Percentiles rank a stretch among this genome's conserved stretches.
Evolutionary conservation across 2,888 invertebrate species (phyloP).

Genomic region (Orchestes rusci): DNA sequence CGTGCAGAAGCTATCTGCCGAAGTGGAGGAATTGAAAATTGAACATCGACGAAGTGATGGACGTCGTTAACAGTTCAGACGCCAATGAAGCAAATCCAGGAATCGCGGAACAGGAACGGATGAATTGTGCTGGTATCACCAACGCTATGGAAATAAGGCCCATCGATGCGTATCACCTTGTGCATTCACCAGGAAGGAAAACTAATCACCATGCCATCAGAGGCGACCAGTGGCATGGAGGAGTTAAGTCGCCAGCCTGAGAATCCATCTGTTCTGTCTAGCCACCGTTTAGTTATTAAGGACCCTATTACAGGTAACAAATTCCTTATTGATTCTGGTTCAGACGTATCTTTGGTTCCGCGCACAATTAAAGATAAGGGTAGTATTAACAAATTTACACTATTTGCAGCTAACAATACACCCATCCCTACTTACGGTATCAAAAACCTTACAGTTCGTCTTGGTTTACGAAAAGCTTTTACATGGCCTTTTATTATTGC

Average conservation of each 20-base stretch:
- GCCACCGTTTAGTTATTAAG: neutral
- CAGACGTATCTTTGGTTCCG: conserved; percentile 1
- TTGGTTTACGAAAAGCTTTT: neutral
- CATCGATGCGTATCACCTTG: neutral
- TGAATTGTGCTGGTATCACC: conserved; percentile 1
- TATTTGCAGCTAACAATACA: neutral
- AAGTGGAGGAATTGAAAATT: neutral
- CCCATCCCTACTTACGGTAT: neutral
- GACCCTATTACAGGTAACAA: neutral
- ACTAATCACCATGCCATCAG: too few relatives aligned
- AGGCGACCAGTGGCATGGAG: neutral
- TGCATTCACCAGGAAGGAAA: too few relatives aligned
- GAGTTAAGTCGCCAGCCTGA: neutral
- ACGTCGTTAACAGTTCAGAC: too few relatives aligned
- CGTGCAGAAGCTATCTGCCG: neutral
- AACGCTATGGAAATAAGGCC: neutral
- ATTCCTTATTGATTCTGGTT: conserved; percentile 2
- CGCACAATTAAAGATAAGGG: neutral
- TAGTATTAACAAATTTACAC: neutral
- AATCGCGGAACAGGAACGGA: too few relatives aligned
- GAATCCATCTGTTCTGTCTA: too few relatives aligned
- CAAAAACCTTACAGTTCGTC: neutral
- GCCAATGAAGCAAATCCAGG: too few relatives aligned
- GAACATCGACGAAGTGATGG: too few relatives aligned
- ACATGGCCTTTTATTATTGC: conserved; percentile 3